phyloP scores from a whole-genome alignment of 2,888 invertebrate species.

The Cataglyphis altisquamis region DNA sequence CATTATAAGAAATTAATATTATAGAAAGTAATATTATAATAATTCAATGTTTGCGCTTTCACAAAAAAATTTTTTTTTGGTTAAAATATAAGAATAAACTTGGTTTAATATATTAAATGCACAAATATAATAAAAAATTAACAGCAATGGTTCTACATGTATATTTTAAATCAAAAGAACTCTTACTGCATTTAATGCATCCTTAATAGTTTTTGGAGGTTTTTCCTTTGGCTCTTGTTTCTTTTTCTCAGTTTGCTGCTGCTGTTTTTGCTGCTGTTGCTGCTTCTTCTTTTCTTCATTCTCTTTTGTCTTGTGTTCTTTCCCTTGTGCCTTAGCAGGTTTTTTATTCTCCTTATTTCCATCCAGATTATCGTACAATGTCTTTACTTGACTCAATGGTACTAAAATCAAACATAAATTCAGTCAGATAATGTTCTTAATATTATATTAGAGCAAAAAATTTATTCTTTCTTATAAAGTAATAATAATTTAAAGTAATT shows the following conservation, averaged over 20 bases:
- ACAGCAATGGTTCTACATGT: background rate
- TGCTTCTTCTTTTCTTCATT: constrained; percentile 85
- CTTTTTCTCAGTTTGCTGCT: constrained; percentile 86
- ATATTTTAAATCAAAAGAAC: background rate
- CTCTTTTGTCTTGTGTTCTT: constrained; percentile 86
- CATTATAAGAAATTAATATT: constrained; percentile 58
- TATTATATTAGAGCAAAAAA: background rate
- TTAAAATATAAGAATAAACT: background rate
- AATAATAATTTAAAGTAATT: background rate
- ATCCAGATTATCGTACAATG: constrained; percentile 89
- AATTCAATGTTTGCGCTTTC: background rate
- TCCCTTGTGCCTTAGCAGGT: constrained; percentile 83
- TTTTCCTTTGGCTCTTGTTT: constrained; percentile 88
- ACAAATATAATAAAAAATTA: background rate
- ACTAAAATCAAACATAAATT: constrained; percentile 86
- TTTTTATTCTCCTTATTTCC: constrained; percentile 89
- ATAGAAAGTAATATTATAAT: too few relatives aligned
- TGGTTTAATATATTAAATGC: background rate
- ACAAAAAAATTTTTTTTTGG: background rate
- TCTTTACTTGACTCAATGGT: constrained; percentile 90
- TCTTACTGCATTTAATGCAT: constrained; percentile 88
- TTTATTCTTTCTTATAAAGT: background rate
- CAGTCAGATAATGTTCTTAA: background rate
- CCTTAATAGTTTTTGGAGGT: constrained; percentile 89
- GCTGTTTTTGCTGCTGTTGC: constrained; percentile 85